Evolutionary conservation across 2,797 vertebrate species (phyloP), one percentile per base, ranked within the genome.

Genomic region (Coregonus suidteri): DNA sequence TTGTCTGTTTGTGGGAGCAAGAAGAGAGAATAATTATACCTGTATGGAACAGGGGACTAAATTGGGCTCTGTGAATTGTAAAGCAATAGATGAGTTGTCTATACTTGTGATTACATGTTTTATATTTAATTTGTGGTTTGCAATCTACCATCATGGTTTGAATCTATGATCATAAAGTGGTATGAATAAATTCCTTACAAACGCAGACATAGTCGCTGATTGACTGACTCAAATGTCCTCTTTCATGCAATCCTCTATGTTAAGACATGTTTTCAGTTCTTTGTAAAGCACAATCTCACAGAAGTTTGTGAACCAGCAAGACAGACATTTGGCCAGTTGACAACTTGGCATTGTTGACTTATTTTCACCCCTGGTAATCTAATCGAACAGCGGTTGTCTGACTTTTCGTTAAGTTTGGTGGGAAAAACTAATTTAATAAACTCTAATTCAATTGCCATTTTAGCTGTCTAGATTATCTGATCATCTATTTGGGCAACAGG

Each of bases 391-490:
- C 0, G 9, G 41, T 9, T 0, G 9, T 47, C 41, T 11, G 41
- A 59, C 31, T 34, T 37, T n/a, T 4, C 6, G 51, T 64, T 25
- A 30, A 18, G 6, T 9, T 62, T 47, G 37, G 14, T 30, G 69
- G 16, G 34, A 16, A 56, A 65, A 31, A 54, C 16, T 5, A 3
- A 64, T 62, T 47, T 3, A 68, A 34, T 69, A 73, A 65, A 64
- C 15, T 3, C 76, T 62, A 47, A 76, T 76, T 31, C 4, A 35
- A 74, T 81, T 77, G 66, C 71, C 74, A 65, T 75, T 76, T 75
- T 6, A 65, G n/a, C 18, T 74, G 74, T 69, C 47, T 75, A 73
- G 41, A 73, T 35, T 1, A 71, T 51, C 62, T 77, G 25, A 25
- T 25, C 25, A 25, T 25, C 25, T 25, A 37, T 71, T 47, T n/a